Evolutionary conservation across 2,888 invertebrate species (phyloP), one percentile per base, ranked within the genome.

Genomic region (Eueremaeus valkanovi): DNA sequence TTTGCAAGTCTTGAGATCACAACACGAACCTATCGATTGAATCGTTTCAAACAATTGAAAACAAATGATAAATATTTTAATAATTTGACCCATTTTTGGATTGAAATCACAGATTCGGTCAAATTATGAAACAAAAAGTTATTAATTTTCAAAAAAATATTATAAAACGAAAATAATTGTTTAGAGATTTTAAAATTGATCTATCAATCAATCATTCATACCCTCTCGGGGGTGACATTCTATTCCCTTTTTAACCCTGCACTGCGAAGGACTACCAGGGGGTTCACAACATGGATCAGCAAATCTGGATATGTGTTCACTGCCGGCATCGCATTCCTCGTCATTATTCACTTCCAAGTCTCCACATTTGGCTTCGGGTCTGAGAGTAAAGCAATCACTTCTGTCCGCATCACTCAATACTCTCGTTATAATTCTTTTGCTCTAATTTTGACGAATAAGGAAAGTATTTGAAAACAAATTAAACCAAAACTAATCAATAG

Each of bases 241-340:
- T 1, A 58, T 16, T 6, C 31, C 58, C 6, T 2, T 5, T 11
- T 58, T 58, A 16, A 58, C 18, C 18, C 31, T 18, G 24, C 58
- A 58, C 58, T 58, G 58, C 3, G 3, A 29, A 1, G 3, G 27
- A 58, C 58, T 58, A 27, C 58, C 58, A 8, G 58, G 24, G 16
- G 58, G 58, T 29, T 58, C 29, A 58, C 58, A 58, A 58, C 58
- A 58, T 5, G 58, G 58, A 11, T 58, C 58, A 27, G 31, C 58
- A 29, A 58, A 18, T 11, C 13, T 29, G 1, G 58, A 58, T 58
- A 58, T 58, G 1, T 5, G 11, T 18, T 18, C 16, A 16, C 16
- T 29, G 2, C 58, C 58, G 29, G 29, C 58, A 58, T 58, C 58
- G 11, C 58, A 58, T 58, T 58, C 58, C 11, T 58, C 58, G 24